Evolutionary conservation across 2,113 vertebrate species (phyloP).

Genomic region (Grammomys dolichurus): DNA sequence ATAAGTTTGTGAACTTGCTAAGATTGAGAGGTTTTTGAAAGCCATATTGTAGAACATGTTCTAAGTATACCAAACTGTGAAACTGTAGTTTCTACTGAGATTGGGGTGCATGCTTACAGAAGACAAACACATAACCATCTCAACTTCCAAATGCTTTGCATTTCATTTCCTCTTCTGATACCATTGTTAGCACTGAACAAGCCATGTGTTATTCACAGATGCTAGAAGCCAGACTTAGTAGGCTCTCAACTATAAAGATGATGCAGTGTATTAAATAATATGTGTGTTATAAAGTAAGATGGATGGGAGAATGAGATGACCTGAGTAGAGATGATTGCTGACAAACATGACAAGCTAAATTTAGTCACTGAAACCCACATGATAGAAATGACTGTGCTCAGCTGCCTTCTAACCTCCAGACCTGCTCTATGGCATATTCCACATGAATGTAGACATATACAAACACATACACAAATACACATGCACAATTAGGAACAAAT

Average conservation of each 20-base stretch:
- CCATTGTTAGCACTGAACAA: not conserved
- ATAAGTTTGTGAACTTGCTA: not conserved
- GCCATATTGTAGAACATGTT: not conserved
- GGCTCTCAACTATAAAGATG: not conserved
- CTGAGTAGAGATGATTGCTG: not conserved
- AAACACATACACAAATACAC: not conserved
- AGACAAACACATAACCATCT: constrained; percentile 92
- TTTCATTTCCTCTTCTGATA: not conserved
- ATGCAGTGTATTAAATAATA: not conserved
- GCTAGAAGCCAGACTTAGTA: not conserved
- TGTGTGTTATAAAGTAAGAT: not conserved
- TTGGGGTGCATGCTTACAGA: constrained; percentile 88
- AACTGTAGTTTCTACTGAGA: constrained; percentile 90
- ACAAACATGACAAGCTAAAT: not conserved
- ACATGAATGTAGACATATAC: not conserved
- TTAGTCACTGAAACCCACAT: not conserved
- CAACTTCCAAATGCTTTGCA: constrained; percentile 87
- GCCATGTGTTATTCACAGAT: rapidly evolving
- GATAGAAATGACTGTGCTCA: not conserved
- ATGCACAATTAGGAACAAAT: not conserved
- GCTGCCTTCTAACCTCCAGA: not conserved
- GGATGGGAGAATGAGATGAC: not conserved
- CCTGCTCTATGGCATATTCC: not conserved
- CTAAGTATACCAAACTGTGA: not conserved
- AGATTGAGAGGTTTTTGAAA: not conserved